phyloP scores from a whole-genome alignment of 2,113 vertebrate species.

The Thamnaconus septentrionalis region DNA sequence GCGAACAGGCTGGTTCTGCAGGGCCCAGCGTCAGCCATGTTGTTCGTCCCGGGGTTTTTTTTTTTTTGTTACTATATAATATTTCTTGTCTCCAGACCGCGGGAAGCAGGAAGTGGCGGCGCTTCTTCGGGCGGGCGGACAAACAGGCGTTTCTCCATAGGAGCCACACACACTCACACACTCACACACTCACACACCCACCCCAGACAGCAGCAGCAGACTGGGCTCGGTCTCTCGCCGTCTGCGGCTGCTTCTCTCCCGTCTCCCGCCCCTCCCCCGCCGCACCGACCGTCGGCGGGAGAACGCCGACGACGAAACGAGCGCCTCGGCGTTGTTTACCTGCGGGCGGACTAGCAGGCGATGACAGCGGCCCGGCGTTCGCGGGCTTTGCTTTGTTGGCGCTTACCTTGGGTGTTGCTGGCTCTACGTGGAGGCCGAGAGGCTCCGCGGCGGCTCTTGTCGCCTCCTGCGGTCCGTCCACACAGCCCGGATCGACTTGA shows the following conservation, averaged over 20 bases:
- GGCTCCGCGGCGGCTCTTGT: conserved; percentile 21
- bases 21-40: conserved; percentile 83
- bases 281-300: conserved; percentile 50
- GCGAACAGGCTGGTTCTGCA: conserved; percentile 54
- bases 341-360: conserved; percentile 13
- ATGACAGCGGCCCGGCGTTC: conserved; percentile 22
- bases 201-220: conserved; percentile 29
- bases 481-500: conserved; percentile 51
- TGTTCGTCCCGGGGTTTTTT: conserved; percentile 58
- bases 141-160: too few species aligned
- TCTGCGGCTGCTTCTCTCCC: conserved; percentile 26
- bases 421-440: conserved; percentile 10
- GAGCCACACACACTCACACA: not conserved
- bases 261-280: conserved; percentile 57
- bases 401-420: conserved; percentile 47
- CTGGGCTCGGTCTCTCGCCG: conserved; percentile 31
- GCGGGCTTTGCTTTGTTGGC: not conserved
- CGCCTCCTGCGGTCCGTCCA: conserved; percentile 54
- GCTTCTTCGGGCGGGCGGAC: too few species aligned
- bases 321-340: conserved; percentile 47
- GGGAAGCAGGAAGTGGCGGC: too few species aligned
- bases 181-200: not conserved
- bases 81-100: too few species aligned
- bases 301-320: conserved; percentile 52
- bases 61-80: not conserved